Evolutionary conservation across 2,113 vertebrate species (phyloP).

Genomic region (Eptatretus burgeri): DNA sequence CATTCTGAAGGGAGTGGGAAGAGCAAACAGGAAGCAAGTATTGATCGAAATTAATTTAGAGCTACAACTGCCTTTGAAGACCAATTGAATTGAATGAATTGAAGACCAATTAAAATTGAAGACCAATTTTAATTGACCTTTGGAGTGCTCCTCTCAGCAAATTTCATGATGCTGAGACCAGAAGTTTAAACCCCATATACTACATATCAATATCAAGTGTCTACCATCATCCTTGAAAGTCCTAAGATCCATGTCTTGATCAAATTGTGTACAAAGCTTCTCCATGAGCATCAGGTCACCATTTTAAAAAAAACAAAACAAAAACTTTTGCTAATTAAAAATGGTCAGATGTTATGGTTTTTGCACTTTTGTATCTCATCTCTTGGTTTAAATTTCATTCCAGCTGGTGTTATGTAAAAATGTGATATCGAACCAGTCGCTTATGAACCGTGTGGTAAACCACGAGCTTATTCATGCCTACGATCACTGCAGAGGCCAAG

Average conservation of each 20-base stretch:
- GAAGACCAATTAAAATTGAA: too few species aligned
- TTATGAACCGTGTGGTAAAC: constrained; percentile 68
- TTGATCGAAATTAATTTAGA: too few species aligned
- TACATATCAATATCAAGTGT: too few species aligned
- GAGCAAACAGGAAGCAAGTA: too few species aligned
- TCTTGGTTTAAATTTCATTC: constrained; percentile 8
- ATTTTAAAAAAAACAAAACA: neutral
- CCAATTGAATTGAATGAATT: too few species aligned
- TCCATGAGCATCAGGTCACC: too few species aligned
- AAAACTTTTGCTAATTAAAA: neutral
- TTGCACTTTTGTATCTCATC: neutral
- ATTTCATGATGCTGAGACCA: too few species aligned
- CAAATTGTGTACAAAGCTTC: neutral
- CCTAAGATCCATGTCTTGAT: neutral
- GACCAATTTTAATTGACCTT: too few species aligned
- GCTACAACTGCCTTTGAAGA: too few species aligned
- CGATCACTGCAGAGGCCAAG: constrained; percentile 70
- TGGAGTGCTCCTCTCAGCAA: too few species aligned
- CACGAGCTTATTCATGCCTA: constrained; percentile 84
- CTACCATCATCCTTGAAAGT: neutral
- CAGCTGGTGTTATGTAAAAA: constrained; percentile 95
- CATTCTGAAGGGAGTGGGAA: too few species aligned
- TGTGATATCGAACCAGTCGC: constrained; percentile 50
- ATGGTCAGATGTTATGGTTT: neutral
- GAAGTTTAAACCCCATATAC: too few species aligned